Evolutionary conservation across 2,797 vertebrate species (phyloP), one percentile per base, ranked within the genome.

Genomic region (Fundulus diaphanus): DNA sequence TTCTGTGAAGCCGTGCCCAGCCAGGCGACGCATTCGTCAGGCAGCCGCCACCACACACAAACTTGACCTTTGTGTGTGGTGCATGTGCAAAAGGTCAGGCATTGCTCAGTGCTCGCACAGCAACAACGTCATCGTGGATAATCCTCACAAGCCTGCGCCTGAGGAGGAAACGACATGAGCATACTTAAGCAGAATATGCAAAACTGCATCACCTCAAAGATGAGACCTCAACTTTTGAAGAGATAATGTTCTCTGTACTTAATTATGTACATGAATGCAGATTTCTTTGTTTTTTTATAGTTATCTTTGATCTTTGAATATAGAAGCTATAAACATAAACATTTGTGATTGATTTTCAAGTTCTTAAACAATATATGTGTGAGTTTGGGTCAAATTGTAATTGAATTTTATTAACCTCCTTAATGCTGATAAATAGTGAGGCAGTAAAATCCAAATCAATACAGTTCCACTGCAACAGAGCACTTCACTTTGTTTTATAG

Each of bases 11-110:
- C 49, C 59, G 20, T 56, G 61, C 51, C 70, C 70, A 49, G 31
- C 70, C 61, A 56, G 70, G 70, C 76, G 16, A 40, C 31, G 24
- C 70, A 57, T 78, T 59, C 33, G 20, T 68, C 76, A 72, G 59
- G 76, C 70, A 33, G 56, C 29, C 37, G 5, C 73, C 65, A 74
- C 42, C 67, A 63, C 61, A 73, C 78, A 76, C 66, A 68, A 49
- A 72, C 70, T 68, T 86, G 80, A 84, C 80, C 78, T 86, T 76
- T 83, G 76, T 81, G 76, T 81, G 74, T 37, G 54, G 69, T 52
- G 68, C 74, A 70, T 83, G 72, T 83, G 72, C 70, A 81, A 82
- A 85, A 72, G 73, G 83, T 65, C 66, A 33, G 69, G 29, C 68
- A 27, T 74, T 80, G 57, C 74, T 81, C 76, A 73, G 71, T 33